A percentile compares a stretch with the other conserved stretches of the same genome.
phyloP scores from a whole-genome alignment of 2,888 invertebrate species.

The Adelphocoris suturalis region DNA sequence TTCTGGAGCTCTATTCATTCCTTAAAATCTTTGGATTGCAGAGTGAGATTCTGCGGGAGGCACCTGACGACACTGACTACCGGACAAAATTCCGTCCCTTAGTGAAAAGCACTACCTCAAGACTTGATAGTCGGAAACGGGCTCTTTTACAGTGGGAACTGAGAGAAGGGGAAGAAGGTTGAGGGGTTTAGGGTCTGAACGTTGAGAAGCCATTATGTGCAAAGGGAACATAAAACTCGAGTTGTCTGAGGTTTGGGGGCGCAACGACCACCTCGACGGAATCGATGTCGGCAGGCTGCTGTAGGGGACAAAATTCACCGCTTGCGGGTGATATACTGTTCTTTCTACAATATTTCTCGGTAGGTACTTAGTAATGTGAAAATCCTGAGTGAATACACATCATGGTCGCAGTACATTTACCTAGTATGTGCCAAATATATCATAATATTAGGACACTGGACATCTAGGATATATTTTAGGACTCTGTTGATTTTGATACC shows the following conservation, averaged over 20 bases:
- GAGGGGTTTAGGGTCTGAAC: background rate
- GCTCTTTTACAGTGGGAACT: background rate
- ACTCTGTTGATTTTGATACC: no score
- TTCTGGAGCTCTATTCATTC: background rate
- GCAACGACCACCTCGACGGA: background rate
- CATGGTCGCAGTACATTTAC: no score
- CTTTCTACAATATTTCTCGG: no score
- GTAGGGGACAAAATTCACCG: background rate
- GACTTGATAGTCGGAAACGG: constrained; percentile 10
- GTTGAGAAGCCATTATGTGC: constrained; percentile 4
- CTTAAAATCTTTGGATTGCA: background rate
- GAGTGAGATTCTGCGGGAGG: background rate
- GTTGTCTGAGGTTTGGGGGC: constrained; percentile 17
- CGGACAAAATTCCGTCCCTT: no score
- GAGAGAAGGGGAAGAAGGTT: background rate
- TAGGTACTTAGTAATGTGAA: no score
- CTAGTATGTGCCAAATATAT: no score
- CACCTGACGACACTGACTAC: no score
- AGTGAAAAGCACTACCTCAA: constrained; percentile 2
- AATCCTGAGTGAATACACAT: no score
- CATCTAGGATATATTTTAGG: no score
- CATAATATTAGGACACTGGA: no score
- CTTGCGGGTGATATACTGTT: background rate
- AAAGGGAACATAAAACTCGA: constrained; percentile 38
- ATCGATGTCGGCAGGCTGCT: background rate